Evolutionary conservation across 2,797 vertebrate species (phyloP).

Genomic region (Microhierax caerulescens): DNA sequence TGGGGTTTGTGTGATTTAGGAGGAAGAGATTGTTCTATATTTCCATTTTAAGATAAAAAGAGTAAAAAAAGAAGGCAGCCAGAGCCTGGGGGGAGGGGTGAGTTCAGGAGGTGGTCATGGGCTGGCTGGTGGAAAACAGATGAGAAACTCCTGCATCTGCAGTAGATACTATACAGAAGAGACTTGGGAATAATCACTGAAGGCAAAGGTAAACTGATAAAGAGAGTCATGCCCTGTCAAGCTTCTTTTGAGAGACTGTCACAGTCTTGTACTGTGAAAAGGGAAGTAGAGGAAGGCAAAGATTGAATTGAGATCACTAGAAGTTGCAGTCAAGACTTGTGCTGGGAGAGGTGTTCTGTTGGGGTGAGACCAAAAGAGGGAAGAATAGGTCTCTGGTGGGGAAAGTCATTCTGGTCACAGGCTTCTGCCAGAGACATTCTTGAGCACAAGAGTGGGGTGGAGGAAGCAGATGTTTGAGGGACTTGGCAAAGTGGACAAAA

Average conservation of each 20-base stretch:
- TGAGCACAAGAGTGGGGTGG: neutral
- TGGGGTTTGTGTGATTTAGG: neutral
- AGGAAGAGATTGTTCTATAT: neutral
- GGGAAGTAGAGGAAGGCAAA: neutral
- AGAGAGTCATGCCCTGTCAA: neutral
- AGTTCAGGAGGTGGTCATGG: neutral
- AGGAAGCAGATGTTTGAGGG: slow-evolving; percentile 41
- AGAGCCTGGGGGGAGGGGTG: neutral
- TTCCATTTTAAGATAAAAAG: neutral
- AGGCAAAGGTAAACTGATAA: neutral
- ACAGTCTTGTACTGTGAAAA: neutral
- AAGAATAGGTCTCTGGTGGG: neutral
- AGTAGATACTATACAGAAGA: neutral
- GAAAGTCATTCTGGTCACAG: neutral
- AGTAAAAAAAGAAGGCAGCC: neutral
- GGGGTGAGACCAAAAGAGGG: neutral
- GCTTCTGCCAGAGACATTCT: slow-evolving; percentile 29
- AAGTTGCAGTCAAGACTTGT: neutral
- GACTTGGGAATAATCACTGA: neutral
- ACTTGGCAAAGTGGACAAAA: slow-evolving; percentile 47
- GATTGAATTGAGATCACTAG: neutral
- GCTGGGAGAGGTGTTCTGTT: neutral
- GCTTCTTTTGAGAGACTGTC: neutral
- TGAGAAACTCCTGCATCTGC: neutral
- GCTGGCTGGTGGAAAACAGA: neutral